Evolutionary conservation across 2,797 vertebrate species (phyloP), one percentile per base, ranked within the genome.

Genomic region (Hippoglossus hippoglossus): DNA sequence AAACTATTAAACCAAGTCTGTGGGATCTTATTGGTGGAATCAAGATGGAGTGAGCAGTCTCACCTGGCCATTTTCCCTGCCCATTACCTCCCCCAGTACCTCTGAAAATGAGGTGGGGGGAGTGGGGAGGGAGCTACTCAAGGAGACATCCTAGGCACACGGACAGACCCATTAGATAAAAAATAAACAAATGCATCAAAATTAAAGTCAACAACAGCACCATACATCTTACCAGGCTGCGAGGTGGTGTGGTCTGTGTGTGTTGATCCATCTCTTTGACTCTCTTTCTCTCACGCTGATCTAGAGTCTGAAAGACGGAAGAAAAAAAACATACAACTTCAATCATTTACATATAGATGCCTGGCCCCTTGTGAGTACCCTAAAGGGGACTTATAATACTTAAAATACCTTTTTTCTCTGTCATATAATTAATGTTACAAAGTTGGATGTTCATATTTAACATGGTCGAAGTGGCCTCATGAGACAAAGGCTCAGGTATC

Each of bases 161-260:
- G 67, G 63, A 87, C 67, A 82, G 3, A 73, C 57, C 18, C 1
- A 62, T 84, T 83, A 84, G 57, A 75, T 16, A 11, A 21, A 77
- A 49, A 34, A 59, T 3, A 19, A 58, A 19, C 28, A 73, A 50
- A 50, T 1, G 7, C 5, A 24, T 26, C 16, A 18, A 65, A 11
- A 41, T 1, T 25, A 22, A 34, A 34, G 2, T 11, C 31, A 34
- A 34, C 31, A 34, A 39, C 36, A 39, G 3, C 36, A 12, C 11
- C 44, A 46, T 46, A 19, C 15, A 19, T 53, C 87, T 83, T 53
- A 94, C 93, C 91, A 93, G 82, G 80, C 92, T 94, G 73, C 90
- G 87, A 49, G 89, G 87, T 0, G 88, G 92, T 1, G 73, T 81
- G 57, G 91, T 91, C 71, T 94, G 91, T 8, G 90, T 91, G 73